These are phyloP conservation scores for Bursaphelenchus mucronatus DNA, from an alignment of 1,140 invertebrate genomes.

Conservation along the genomic window DNA sequence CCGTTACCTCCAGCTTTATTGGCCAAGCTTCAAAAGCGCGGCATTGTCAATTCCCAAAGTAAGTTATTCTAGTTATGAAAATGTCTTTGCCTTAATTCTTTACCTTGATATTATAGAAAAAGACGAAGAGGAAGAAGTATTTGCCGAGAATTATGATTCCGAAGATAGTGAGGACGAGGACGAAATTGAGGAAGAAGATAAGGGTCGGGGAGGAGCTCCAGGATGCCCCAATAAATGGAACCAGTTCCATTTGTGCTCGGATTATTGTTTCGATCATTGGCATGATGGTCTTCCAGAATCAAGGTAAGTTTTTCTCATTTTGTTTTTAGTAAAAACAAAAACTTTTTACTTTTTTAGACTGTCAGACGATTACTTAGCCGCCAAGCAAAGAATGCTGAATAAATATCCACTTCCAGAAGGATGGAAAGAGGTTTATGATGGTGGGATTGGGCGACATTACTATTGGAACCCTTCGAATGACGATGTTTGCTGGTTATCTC, in stretches of 20 bases:
- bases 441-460: conserved; percentile 75
- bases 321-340: conserved; percentile 4
- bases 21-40: conserved; percentile 78
- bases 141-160: conserved; percentile 78
- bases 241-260: conserved; percentile 83
- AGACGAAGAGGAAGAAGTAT: conserved; percentile 71
- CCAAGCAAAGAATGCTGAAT: conserved; percentile 73
- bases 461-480: conserved; percentile 89
- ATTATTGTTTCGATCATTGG: conserved; percentile 83
- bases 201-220: conserved; percentile 60
- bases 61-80: conserved; percentile 9
- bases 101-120: conserved; percentile 27
- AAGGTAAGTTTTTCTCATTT: conserved; percentile 57
- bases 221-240: conserved; percentile 94
- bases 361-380: conserved; percentile 70
- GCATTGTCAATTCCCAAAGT: conserved; percentile 65
- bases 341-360: conserved; percentile 58
- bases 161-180: conserved; percentile 34
- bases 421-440: conserved; percentile 73
- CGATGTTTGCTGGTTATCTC: conserved; percentile 68
- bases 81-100: conserved; percentile 16
- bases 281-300: conserved; percentile 71
- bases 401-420: conserved; percentile 84
- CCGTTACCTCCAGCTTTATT: conserved; percentile 79
- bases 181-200: conserved; percentile 18